Base-by-base conservation (phyloP, 2,113 vertebrate species). In the Indicator maculatus region DNA sequence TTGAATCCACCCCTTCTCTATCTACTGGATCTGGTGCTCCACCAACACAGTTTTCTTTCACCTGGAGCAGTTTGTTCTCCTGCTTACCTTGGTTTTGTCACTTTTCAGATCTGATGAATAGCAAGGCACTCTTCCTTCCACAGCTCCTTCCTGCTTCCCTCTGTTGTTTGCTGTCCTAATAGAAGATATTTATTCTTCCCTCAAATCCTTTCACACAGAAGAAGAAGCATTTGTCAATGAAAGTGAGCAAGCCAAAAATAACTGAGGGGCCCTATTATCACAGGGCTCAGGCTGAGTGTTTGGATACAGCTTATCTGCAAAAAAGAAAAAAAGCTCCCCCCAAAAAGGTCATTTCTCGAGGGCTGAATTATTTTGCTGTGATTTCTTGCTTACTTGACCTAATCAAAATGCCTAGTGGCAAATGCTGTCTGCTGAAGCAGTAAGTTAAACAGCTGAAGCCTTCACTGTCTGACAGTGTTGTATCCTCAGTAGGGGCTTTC, bases 371-470 rank as follows among this genome's bases (percentile, higher is more conserved):
- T 85, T 91, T 93, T 83, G 10, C 27, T 52, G 33, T 80, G 75
- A 64, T 89, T 93, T 91, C 60, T 93, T 94, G 55, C 75, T 85
- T 80, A 60, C 75, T 86, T 95, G 84, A 89, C 86, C 86, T 93
- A 73, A 86, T 75, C 88, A 92, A 59, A 88, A 82, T 93, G 83
- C 89, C 80, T 79, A 41, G 56, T 87, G 67, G 82, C 89, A 89
- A 90, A 63, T 58, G 73, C 15, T 66, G 41, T 66, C 78, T 85
- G 69, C 64, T 74, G 71, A 80, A 83, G 82, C 39, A 79, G 66
- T 84, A 76, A 96, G 77, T 79, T 87, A 90, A 90, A 87, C 39
- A 70, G 77, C 71, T 89, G 86, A 93, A 94, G 84, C 15, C 78
- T 63, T 91, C 64, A 38, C 55, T 83, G 74, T 31, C 82, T 87